Conservation (phyloP, 2,888 invertebrate genomes). For the Amblyteles armatorius region DNA sequence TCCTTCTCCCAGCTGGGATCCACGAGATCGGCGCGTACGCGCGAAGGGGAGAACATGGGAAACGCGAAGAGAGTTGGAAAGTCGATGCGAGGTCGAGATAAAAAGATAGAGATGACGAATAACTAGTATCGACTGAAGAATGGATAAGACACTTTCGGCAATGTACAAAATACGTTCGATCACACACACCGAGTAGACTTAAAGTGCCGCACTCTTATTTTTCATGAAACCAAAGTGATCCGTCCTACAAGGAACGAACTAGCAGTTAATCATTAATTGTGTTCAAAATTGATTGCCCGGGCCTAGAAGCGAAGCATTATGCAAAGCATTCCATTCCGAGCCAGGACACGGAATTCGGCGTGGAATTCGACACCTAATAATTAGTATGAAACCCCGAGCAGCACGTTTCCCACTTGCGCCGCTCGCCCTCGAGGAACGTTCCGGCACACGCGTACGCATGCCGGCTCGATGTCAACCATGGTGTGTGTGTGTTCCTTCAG, state of each 20-base stretch:
- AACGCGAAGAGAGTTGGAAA: not conserved
- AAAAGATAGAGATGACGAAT: not conserved
- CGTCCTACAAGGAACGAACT: too few relatives aligned
- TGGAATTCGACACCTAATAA: constrained; percentile 78
- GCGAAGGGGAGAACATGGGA: constrained; percentile 4
- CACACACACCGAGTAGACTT: too few relatives aligned
- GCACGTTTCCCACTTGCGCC: constrained; percentile 18
- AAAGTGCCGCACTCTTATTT: too few relatives aligned
- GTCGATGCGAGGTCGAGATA: not conserved
- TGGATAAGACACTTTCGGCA: not conserved
- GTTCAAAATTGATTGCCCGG: constrained; percentile 12
- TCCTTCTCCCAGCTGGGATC: constrained; percentile 18
- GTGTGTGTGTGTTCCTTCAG: constrained; percentile 26
- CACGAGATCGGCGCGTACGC: constrained; percentile 1
- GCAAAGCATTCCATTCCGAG: constrained; percentile 80
- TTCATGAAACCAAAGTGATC: too few relatives aligned
- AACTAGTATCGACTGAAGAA: not conserved
- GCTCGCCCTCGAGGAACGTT: constrained; percentile 39
- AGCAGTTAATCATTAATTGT: too few relatives aligned
- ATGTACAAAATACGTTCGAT: too few relatives aligned
- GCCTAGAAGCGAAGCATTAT: constrained; percentile 77
- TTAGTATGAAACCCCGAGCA: constrained; percentile 67
- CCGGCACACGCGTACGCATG: constrained; percentile 41
- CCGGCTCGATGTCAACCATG: constrained; percentile 34
- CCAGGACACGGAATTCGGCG: constrained; percentile 75